Percentiles rank a stretch among this genome's conserved stretches.
Conservation (phyloP, 1,140 invertebrate species). For the Achroia grisella region DNA sequence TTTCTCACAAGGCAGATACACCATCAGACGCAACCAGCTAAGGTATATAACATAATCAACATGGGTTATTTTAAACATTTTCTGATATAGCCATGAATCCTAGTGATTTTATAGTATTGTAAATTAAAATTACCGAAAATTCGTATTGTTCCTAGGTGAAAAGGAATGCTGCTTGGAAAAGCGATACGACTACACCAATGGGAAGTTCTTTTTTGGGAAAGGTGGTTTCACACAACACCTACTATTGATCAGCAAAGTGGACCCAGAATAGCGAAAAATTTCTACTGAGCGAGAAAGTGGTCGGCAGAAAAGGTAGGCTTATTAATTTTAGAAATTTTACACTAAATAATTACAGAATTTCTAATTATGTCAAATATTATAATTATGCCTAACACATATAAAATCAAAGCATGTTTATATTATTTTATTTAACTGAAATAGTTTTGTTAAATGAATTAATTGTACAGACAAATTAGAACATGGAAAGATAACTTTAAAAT, state of each 20-base stretch:
- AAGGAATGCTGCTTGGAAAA: conserved; percentile 99
- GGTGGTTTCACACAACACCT: conserved; percentile 62
- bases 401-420: too few relatives aligned
- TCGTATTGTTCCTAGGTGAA: conserved; percentile 81
- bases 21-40: conserved; percentile 69
- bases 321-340: too few relatives aligned
- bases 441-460: neutral
- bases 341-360: too few relatives aligned
- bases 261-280: conserved; percentile 89
- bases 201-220: conserved; percentile 80
- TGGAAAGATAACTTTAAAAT: conserved; percentile 56
- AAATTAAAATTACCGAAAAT: neutral
- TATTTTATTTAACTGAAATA: too few relatives aligned
- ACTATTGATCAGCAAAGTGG: conserved; percentile 76
- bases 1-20: conserved; percentile 63
- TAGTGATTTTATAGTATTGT: neutral
- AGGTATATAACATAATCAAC: conserved; percentile 29
- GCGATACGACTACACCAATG: conserved; percentile 96
- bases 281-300: conserved; percentile 94
- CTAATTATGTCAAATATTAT: too few relatives aligned
- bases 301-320: conserved; percentile 93
- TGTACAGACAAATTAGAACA: conserved; percentile 40
- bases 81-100: neutral
- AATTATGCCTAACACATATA: too few relatives aligned
- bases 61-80: neutral